phyloP scores from a whole-genome alignment of 2,113 vertebrate species.

The Urocitellus parryii region DNA sequence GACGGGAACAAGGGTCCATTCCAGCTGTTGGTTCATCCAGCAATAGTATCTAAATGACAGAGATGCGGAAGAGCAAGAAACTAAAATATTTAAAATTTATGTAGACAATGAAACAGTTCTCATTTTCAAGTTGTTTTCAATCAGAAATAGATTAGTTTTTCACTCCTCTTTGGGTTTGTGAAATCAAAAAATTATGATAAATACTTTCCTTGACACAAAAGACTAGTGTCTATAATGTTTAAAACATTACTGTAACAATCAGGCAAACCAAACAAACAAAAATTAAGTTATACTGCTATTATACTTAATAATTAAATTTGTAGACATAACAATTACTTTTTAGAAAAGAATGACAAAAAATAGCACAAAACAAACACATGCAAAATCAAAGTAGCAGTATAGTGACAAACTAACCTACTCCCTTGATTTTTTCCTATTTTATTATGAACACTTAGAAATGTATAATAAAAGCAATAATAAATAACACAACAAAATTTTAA shows the following conservation, averaged over 20 bases:
- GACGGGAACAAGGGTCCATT: conserved; percentile 97
- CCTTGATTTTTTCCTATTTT: not conserved
- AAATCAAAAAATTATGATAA: not conserved
- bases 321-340: not conserved
- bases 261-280: not conserved
- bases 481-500: not conserved
- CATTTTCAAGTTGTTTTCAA: conserved; percentile 21
- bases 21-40: conserved; percentile 97
- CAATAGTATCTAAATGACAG: conserved; percentile 90
- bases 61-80: not conserved
- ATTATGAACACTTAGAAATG: not conserved
- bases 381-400: not conserved
- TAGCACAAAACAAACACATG: not conserved
- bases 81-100: not conserved
- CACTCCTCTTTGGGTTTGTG: not conserved
- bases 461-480: not conserved
- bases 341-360: not conserved
- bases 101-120: not conserved
- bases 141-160: not conserved
- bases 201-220: conserved; percentile 38
- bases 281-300: not conserved
- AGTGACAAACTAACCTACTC: not conserved
- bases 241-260: not conserved
- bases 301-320: not conserved
- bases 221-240: not conserved